A percentile compares a stretch with the other conserved stretches of the same genome.
These are phyloP conservation scores for Ursus arctos DNA, from an alignment of 2,113 vertebrate genomes.

Conservation along the genomic window DNA sequence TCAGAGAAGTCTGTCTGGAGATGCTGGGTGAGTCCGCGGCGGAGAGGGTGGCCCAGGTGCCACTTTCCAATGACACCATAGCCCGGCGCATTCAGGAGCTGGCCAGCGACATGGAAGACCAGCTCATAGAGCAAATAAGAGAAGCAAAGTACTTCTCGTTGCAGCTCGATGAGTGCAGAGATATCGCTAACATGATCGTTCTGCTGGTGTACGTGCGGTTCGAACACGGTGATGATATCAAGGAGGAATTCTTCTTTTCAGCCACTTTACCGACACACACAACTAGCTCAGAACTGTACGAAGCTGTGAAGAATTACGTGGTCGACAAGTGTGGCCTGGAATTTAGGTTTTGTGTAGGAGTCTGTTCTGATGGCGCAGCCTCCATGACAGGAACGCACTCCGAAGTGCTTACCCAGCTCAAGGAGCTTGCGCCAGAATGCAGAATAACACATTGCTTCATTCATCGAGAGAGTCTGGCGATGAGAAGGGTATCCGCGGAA, in stretches of 20 bases:
- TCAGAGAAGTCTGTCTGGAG: constrained; percentile 59
- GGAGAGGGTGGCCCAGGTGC: constrained; percentile 48
- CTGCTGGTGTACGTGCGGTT: constrained; percentile 63
- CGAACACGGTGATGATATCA: constrained; percentile 45
- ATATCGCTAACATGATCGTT: constrained; percentile 17
- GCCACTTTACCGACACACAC: constrained; percentile 34
- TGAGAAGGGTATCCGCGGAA: constrained; percentile 59
- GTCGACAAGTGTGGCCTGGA: constrained; percentile 65
- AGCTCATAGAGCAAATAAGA: constrained; percentile 47
- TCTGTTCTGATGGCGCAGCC: constrained; percentile 47
- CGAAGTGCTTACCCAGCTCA: constrained; percentile 38
- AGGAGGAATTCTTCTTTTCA: constrained; percentile 68
- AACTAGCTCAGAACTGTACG: constrained; percentile 51
- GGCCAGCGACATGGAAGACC: constrained; percentile 55
- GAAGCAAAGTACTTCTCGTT: constrained; percentile 37
- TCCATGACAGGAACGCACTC: constrained; percentile 45
- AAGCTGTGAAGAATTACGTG: constrained; percentile 56
- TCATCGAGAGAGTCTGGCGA: constrained; percentile 51
- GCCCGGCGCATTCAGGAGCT: constrained; percentile 49
- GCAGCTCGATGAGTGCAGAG: constrained; percentile 53
- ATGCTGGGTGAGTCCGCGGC: constrained; percentile 67
- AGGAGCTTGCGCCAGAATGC: constrained; percentile 51
- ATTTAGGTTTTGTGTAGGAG: constrained; percentile 51
- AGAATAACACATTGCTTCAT: constrained; percentile 51
- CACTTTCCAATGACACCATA: constrained; percentile 59